A percentile compares a stretch with the other conserved stretches of the same genome.
These are phyloP conservation scores for Siphlonurus alternatus DNA, from an alignment of 2,888 invertebrate species.

Conservation along the genomic window DNA sequence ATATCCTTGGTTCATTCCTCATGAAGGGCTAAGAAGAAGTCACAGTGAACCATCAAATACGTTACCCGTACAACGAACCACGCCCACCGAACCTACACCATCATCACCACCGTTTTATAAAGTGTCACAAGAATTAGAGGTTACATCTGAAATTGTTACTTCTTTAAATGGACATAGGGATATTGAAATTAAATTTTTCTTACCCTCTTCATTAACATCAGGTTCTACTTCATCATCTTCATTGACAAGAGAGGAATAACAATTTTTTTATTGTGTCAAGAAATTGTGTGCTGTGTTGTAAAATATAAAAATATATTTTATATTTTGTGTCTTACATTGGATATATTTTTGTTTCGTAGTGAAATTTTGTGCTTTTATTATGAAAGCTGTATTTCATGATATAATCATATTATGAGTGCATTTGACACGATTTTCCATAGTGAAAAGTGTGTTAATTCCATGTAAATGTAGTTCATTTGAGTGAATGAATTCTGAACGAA, in stretches of 20 bases:
- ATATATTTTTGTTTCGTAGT: not conserved
- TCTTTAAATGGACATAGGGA: conserved; percentile 61
- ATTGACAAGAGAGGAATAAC: not conserved
- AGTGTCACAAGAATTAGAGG: conserved; percentile 35
- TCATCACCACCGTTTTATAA: not conserved
- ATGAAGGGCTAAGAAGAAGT: not conserved
- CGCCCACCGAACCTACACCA: conserved; percentile 7
- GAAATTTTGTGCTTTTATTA: too few relatives aligned
- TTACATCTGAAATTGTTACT: conserved; percentile 61
- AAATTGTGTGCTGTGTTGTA: not conserved
- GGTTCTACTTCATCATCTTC: not conserved
- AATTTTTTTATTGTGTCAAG: too few relatives aligned
- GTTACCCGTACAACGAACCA: conserved; percentile 9
- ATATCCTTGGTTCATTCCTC: not conserved
- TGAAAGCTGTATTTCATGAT: too few relatives aligned
- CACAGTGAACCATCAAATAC: conserved; percentile 11
- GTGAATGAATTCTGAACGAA: not conserved
- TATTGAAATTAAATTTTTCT: conserved; percentile 58
- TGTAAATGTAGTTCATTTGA: too few relatives aligned
- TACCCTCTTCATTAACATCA: not conserved
- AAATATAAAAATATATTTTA: not conserved
- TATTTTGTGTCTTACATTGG: not conserved
- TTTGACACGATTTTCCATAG: too few relatives aligned
- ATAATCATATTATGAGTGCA: too few relatives aligned
- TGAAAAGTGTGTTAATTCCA: too few relatives aligned